Evolutionary conservation across 2,113 vertebrate genomes (phyloP).

Genomic region (Craseonycteris thonglongyai): DNA sequence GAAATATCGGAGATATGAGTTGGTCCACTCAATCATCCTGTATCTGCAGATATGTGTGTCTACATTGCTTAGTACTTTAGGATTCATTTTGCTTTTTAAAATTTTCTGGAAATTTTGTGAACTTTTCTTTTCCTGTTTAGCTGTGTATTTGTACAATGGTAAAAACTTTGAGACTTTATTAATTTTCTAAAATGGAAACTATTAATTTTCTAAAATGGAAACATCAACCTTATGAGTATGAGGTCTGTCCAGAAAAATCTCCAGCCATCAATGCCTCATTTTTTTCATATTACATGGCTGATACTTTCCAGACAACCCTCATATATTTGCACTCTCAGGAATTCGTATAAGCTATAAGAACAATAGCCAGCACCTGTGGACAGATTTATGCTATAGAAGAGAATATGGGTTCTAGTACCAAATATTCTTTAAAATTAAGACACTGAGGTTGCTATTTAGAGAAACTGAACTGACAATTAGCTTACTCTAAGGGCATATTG

Average conservation of each 20-base stretch:
- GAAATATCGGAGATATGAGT: not conserved
- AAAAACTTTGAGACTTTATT: not conserved
- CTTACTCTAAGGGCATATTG: not conserved
- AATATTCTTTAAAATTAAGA: not conserved
- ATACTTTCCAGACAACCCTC: too few species aligned
- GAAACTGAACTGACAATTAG: not conserved
- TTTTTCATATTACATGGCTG: too few species aligned
- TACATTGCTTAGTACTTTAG: not conserved
- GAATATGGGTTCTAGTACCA: not conserved
- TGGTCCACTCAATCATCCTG: not conserved
- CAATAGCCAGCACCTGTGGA: not conserved
- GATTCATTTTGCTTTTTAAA: not conserved
- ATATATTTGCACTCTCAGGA: not conserved
- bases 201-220: not conserved
- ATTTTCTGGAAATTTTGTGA: not conserved
- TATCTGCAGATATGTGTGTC: not conserved
- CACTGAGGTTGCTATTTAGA: not conserved
- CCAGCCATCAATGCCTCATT: too few species aligned
- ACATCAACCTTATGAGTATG: not conserved
- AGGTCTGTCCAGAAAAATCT: too few species aligned
- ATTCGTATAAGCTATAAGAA: not conserved
- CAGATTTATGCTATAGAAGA: not conserved
- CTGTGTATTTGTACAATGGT: not conserved
- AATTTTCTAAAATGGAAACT: not conserved
- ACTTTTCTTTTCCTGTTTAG: not conserved